A percentile compares a stretch with the other conserved stretches of the same genome.
Evolutionary conservation across 1,140 invertebrate genomes (phyloP).

Genomic region (Drosophila aff.): DNA sequence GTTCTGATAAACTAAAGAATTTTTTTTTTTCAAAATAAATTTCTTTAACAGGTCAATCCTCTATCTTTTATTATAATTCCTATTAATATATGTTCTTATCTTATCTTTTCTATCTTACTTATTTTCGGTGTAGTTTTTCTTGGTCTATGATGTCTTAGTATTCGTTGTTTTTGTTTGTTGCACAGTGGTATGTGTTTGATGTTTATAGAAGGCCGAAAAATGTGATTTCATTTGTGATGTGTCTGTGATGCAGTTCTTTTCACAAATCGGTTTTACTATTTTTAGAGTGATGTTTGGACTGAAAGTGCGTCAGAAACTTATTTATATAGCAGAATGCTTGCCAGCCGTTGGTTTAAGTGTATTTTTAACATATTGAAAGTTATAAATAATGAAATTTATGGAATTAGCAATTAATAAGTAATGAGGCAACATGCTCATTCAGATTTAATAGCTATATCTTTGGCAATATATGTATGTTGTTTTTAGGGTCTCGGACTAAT

Average conservation of each 20-base stretch:
- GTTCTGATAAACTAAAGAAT: neutral
- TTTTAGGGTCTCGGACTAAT: neutral
- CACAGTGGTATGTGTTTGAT: constrained; percentile 53
- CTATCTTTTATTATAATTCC: neutral
- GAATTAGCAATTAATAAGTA: neutral
- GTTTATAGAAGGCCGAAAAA: constrained; percentile 1
- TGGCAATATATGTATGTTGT: neutral
- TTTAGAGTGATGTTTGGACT: constrained; percentile 18
- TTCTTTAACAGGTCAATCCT: neutral
- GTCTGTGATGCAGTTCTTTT: constrained; percentile 32
- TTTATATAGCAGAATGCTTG: neutral
- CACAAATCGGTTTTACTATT: constrained; percentile 17
- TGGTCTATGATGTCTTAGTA: constrained; percentile 24
- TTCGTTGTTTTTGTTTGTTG: constrained; percentile 28
- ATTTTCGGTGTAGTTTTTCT: constrained; percentile 12
- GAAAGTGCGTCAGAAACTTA: constrained; percentile 23
- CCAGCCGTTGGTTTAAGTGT: neutral
- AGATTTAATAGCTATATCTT: neutral
- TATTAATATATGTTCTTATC: neutral
- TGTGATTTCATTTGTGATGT: constrained; percentile 16
- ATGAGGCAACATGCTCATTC: neutral
- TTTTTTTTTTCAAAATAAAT: neutral
- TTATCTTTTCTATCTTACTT: neutral
- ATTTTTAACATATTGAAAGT: constrained; percentile 5
- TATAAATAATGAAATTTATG: neutral